phyloP scores from a whole-genome alignment of 2,888 invertebrate genomes.

The Melieria crassipennis region DNA sequence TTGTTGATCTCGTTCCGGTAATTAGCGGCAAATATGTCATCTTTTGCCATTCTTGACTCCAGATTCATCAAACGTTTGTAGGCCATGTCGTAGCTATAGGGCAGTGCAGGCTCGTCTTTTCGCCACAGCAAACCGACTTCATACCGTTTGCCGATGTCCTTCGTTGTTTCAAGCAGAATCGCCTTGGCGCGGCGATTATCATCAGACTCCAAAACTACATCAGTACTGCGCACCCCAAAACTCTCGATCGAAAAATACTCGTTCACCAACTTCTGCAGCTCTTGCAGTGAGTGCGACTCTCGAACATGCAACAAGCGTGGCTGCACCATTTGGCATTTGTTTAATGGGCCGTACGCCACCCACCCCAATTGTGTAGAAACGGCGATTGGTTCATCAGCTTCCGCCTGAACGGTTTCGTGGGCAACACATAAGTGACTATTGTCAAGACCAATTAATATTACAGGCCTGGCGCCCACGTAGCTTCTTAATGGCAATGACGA shows the following conservation, averaged over 20 bases:
- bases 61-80: constrained; percentile 33
- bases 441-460: background rate
- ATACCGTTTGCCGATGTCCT: constrained; percentile 19
- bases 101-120: constrained; percentile 17
- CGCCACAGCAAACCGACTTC: constrained; percentile 40
- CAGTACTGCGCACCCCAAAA: constrained; percentile 2
- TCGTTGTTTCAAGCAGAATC: constrained; percentile 31
- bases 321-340: background rate
- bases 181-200: constrained; percentile 22
- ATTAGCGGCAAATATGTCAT: constrained; percentile 23
- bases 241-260: constrained; percentile 7
- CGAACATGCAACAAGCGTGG: constrained; percentile 4
- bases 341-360: constrained; percentile 4
- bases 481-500: too few species aligned
- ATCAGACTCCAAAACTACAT: constrained; percentile 23
- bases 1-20: constrained; percentile 1
- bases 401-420: background rate
- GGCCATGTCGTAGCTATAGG: constrained; percentile 38
- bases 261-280: constrained; percentile 11
- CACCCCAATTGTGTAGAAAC: constrained; percentile 6
- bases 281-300: background rate
- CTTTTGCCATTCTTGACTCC: constrained; percentile 34
- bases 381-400: constrained; percentile 3
- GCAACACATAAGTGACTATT: background rate
- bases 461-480: background rate